Evolutionary conservation across 2,888 invertebrate genomes (phyloP).

Genomic region (Dinocampus coccinellae): DNA sequence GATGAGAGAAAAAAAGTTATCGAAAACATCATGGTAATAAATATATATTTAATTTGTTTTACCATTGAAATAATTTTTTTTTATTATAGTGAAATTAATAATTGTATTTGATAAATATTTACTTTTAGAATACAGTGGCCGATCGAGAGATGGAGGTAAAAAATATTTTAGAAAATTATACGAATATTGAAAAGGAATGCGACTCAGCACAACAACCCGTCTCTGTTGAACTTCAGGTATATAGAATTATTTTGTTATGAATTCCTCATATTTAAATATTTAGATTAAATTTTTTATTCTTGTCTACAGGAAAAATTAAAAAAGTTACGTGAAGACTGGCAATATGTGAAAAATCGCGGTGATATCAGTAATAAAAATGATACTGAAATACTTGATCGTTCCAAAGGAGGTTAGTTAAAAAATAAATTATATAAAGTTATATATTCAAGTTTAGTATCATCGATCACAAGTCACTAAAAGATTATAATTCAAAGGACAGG

Average conservation of each 20-base stretch:
- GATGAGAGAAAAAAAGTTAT: conserved; percentile 67
- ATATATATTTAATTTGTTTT: not conserved
- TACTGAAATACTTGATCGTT: conserved; percentile 9
- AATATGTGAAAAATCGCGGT: conserved; percentile 68
- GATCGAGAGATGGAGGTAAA: conserved; percentile 75
- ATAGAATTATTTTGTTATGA: conserved; percentile 37
- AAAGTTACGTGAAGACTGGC: conserved; percentile 72
- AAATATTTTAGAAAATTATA: conserved; percentile 76
- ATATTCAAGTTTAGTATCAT: not conserved
- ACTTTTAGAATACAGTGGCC: conserved; percentile 67
- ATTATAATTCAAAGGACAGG: not conserved
- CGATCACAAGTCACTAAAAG: not conserved
- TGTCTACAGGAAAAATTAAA: conserved; percentile 70
- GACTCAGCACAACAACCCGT: conserved; percentile 70
- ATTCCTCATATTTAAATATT: not conserved
- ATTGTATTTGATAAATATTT: too few relatives aligned
- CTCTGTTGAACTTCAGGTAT: conserved; percentile 70
- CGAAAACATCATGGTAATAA: conserved; percentile 69
- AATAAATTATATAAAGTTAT: not conserved
- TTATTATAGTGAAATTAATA: not conserved
- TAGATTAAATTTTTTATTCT: conserved; percentile 5
- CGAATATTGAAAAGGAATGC: conserved; percentile 74
- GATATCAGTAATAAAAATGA: conserved; percentile 37
- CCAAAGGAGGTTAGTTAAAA: conserved; percentile 52
- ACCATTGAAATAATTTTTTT: not conserved